A percentile compares a stretch with the other conserved stretches of the same genome.
Conservation (phyloP, 2,113 vertebrate genomes). For the Indicator indicator region DNA sequence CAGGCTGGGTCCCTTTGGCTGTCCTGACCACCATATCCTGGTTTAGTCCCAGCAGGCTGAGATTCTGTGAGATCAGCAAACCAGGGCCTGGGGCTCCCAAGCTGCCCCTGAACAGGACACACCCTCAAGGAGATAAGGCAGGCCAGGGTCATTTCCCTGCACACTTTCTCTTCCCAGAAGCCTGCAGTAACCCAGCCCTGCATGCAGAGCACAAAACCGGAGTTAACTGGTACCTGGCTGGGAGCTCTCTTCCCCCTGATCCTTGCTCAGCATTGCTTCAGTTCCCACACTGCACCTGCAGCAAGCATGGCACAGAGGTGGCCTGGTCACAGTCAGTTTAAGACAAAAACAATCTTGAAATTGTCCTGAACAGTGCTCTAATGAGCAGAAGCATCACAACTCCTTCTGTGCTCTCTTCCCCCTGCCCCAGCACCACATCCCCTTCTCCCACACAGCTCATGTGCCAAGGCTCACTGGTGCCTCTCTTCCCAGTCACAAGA, state of each 20-base stretch:
- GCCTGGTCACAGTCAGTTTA: too few relatives aligned
- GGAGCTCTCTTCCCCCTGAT: too few relatives aligned
- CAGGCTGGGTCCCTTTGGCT: too few relatives aligned
- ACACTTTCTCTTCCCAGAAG: neutral
- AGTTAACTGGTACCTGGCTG: too few relatives aligned
- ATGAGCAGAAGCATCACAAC: fast-evolving
- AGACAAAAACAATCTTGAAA: neutral
- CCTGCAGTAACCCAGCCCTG: neutral
- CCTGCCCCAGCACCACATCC: neutral
- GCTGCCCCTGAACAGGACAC: neutral
- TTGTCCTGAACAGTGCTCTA: fast-evolving
- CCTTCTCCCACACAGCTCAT: too few relatives aligned
- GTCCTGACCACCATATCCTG: fast-evolving
- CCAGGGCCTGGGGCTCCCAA: fast-evolving
- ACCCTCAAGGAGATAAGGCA: neutral
- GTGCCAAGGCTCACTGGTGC: neutral
- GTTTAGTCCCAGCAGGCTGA: neutral
- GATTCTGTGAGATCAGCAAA: neutral
- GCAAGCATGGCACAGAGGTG: neutral
- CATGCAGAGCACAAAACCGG: too few relatives aligned
- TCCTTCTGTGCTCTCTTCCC: neutral
- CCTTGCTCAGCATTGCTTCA: neutral
- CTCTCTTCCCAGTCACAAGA: neutral
- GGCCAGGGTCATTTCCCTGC: too few relatives aligned
- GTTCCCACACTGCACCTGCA: neutral